Percentiles rank a stretch among this genome's conserved stretches.
Evolutionary conservation across 2,888 invertebrate species (phyloP).

Genomic region (Pyrrhosoma nymphula): DNA sequence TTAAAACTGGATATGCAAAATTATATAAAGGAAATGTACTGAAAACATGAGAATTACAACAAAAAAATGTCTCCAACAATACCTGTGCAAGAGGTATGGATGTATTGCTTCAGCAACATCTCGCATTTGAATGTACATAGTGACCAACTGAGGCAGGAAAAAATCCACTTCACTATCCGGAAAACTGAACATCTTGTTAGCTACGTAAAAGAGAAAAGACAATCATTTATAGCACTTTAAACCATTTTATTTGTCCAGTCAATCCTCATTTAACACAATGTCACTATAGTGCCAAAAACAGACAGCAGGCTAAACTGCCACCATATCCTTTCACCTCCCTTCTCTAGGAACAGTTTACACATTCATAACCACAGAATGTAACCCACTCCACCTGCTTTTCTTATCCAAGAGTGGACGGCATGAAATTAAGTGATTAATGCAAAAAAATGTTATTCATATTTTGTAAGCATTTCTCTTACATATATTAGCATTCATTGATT

Average conservation of each 20-base stretch:
- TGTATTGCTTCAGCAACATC: constrained; percentile 97
- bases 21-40: background rate
- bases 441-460: no score
- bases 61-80: constrained; percentile 71
- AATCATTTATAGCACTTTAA: background rate
- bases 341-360: no score
- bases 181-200: constrained; percentile 98
- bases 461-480: no score
- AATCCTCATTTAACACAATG: background rate
- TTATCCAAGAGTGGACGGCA: no score
- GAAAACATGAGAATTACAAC: background rate
- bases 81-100: constrained; percentile 90
- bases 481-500: no score
- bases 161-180: constrained; percentile 95
- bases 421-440: no score
- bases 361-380: no score
- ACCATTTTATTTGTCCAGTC: background rate
- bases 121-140: constrained; percentile 99
- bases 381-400: no score
- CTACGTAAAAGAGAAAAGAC: constrained; percentile 77
- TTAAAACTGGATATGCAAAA: background rate
- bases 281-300: background rate
- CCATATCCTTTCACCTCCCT: background rate
- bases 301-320: background rate
- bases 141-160: constrained; percentile 97